Conservation (phyloP, 2,888 invertebrate species). For the Catocala sponsa region DNA sequence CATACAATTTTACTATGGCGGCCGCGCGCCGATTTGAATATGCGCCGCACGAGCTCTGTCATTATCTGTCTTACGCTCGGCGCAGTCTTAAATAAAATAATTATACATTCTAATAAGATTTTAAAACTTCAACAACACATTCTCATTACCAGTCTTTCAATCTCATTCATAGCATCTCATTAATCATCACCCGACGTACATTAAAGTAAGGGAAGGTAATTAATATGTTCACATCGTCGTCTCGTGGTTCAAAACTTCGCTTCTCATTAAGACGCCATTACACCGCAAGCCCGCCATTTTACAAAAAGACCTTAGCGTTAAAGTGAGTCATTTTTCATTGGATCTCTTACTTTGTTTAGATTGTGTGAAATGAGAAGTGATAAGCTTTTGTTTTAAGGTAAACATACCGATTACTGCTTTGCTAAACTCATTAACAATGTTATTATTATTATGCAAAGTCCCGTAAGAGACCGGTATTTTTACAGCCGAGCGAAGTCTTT, state of each 20-base stretch:
- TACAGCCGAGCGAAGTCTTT: no score
- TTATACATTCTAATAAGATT: no score
- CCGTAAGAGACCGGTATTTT: no score
- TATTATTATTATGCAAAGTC: no score
- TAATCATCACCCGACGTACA: conserved; percentile 71
- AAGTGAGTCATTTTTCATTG: conserved; percentile 37
- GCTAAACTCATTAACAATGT: no score
- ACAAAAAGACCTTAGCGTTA: conserved; percentile 36
- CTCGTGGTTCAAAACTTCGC: conserved; percentile 63
- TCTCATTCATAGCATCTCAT: conserved; percentile 50
- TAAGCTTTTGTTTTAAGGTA: background rate
- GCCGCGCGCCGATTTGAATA: no score
- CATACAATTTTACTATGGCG: no score
- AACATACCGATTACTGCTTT: no score
- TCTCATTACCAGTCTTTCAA: background rate
- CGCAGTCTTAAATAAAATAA: no score
- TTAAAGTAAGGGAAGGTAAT: conserved; percentile 74
- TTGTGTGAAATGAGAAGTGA: conserved; percentile 7
- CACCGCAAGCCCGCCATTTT: conserved; percentile 58
- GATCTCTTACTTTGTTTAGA: conserved; percentile 19
- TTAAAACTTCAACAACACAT: background rate
- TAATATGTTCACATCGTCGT: conserved; percentile 75
- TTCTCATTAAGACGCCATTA: conserved; percentile 79
- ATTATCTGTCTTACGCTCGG: no score
- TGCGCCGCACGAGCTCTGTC: no score